Conservation (phyloP, 2,113 vertebrate genomes). For the Monarcha castaneiventris region DNA sequence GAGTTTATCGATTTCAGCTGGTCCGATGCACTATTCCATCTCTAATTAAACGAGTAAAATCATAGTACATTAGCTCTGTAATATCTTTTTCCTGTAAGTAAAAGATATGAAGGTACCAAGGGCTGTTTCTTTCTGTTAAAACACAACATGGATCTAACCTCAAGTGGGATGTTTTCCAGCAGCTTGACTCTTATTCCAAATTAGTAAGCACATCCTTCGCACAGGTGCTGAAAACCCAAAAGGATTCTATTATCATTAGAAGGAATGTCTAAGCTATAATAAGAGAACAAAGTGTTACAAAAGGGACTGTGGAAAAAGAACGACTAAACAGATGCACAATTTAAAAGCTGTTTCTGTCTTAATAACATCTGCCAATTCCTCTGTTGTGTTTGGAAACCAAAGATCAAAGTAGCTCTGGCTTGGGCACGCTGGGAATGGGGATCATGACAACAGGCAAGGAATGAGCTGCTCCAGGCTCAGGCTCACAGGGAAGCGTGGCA, state of each 20-base stretch:
- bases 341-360: neutral
- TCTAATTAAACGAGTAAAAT: neutral
- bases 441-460: neutral
- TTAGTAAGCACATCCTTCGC: neutral
- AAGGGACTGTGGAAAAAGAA: neutral
- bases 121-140: neutral
- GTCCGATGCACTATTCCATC: neutral
- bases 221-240: neutral
- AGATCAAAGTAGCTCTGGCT: neutral
- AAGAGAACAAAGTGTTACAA: neutral
- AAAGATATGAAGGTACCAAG: neutral
- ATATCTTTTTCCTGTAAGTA: neutral
- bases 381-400: neutral
- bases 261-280: neutral
- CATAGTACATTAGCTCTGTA: neutral
- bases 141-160: neutral
- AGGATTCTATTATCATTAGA: neutral
- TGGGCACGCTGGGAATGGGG: neutral
- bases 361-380: neutral
- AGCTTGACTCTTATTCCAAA: slow-evolving; percentile 17
- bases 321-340: rapidly evolving
- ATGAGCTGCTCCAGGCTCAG: neutral
- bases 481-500: neutral
- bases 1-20: neutral
- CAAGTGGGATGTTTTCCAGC: neutral